phyloP scores from a whole-genome alignment of 2,888 invertebrate genomes.

The Mechanitis mazaeus region DNA sequence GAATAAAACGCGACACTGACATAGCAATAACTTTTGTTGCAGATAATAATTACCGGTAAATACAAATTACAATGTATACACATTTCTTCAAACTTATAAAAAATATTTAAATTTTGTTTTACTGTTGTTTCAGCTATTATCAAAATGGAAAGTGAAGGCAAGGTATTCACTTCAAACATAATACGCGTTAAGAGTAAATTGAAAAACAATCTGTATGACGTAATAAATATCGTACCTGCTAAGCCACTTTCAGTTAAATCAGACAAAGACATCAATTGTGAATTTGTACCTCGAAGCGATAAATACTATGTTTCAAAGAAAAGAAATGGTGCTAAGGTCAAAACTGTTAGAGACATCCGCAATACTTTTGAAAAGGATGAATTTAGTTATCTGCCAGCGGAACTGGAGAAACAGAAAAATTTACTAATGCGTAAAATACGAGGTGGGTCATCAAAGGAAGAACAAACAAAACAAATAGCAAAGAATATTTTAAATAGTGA shows the following conservation, averaged over 20 bases:
- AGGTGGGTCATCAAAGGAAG: conserved; percentile 46
- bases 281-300: conserved; percentile 49
- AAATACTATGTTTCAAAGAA: conserved; percentile 58
- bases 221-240: conserved; percentile 46
- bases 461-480: conserved; percentile 51
- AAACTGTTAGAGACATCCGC: conserved; percentile 60
- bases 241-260: conserved; percentile 37
- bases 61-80: too few species aligned
- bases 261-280: conserved; percentile 34
- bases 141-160: conserved; percentile 41
- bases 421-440: conserved; percentile 56
- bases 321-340: conserved; percentile 54
- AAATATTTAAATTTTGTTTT: not conserved
- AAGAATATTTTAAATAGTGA: conserved; percentile 49
- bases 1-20: too few species aligned
- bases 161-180: conserved; percentile 55
- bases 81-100: too few species aligned
- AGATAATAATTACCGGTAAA: too few species aligned
- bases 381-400: conserved; percentile 42
- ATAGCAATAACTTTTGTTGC: too few species aligned
- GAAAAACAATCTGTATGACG: conserved; percentile 51
- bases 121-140: conserved; percentile 35
- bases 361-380: conserved; percentile 55
- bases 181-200: conserved; percentile 39
- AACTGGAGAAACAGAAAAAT: conserved; percentile 55